Base-by-base conservation (phyloP, 1,140 invertebrate species). In the Anagrus nilaparvatae region DNA sequence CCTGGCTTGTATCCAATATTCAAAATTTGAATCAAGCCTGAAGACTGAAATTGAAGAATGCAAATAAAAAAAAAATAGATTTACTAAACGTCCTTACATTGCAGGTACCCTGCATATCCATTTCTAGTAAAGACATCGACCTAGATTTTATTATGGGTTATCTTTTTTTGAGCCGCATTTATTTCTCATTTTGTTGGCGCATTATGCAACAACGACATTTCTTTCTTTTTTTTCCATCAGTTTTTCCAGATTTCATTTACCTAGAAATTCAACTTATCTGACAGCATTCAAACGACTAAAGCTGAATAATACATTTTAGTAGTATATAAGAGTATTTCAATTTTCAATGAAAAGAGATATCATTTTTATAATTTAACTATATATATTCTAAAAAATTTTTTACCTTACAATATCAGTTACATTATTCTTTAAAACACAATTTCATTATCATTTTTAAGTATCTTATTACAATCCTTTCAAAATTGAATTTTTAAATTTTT, bases 241-340 rank as follows among this genome's bases (percentile, higher is more conserved):
- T n/a, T n/a, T n/a, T 21, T 18, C 4, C 27, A 33, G 40, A 41
- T 41, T 41, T 34, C 40, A 34, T 41, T 41, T 41, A 41, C 40
- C 23, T 41, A 34, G 40, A 34, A 41, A 41, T 41, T 31, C 30
- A 41, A 41, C 40, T 41, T 41, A 41, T 41, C 40, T 34, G 20
- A 33, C 40, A 17, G 31, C 23, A 16, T 31, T n/a, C n/a, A n/a
- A 25, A 33, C 40, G 30, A 27, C 13, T 20, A 25, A 33, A 33
- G 21, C 31, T 31, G 20, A 41, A 41, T 40, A 40, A 40, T 41
- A 41, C 40, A 21, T 17, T 19, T 34, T n/a, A n/a, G n/a, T n/a
- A n/a, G n/a, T n/a, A n/a, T n/a, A n/a, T n/a, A n/a, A n/a, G n/a
- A n/a, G n/a, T n/a, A n/a, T n/a, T n/a, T n/a, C n/a, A n/a, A n/a